phyloP scores from a whole-genome alignment of 2,888 invertebrate species.

The Meiosimyza platycephala region DNA sequence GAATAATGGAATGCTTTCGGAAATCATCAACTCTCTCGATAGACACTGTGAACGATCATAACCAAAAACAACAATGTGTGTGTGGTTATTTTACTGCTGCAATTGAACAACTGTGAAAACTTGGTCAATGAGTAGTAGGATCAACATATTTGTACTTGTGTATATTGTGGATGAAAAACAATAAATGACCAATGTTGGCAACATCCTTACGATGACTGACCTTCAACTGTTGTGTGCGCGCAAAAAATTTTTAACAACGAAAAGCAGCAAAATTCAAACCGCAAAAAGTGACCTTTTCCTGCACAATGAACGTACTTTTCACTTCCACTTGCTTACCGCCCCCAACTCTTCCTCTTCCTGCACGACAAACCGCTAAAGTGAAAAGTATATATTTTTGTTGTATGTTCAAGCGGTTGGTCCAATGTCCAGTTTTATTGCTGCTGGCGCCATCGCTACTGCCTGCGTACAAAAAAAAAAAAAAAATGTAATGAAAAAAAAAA shows the following conservation, averaged over 20 bases:
- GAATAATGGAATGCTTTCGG: slow-evolving; percentile 65
- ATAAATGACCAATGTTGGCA: slow-evolving; percentile 2
- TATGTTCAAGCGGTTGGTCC: neutral
- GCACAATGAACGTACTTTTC: too few species aligned
- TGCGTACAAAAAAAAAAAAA: too few species aligned
- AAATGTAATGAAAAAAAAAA: neutral
- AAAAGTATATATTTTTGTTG: slow-evolving; percentile 9
- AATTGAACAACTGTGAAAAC: neutral
- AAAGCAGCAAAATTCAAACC: too few species aligned
- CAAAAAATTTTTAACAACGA: too few species aligned
- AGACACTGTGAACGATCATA: slow-evolving; percentile 20
- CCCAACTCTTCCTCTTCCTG: too few species aligned
- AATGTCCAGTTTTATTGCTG: neutral
- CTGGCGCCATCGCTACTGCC: too few species aligned
- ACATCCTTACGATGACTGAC: slow-evolving; percentile 1
- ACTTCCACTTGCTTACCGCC: too few species aligned
- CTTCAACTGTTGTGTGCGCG: slow-evolving; percentile 10
- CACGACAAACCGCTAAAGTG: neutral
- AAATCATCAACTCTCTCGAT: slow-evolving; percentile 59
- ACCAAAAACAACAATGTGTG: slow-evolving; percentile 6
- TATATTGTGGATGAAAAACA: neutral
- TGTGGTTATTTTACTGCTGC: slow-evolving; percentile 14
- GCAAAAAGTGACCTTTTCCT: too few species aligned
- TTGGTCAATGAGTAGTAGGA: neutral
- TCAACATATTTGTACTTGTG: neutral